Base-by-base conservation (phyloP, 1,140 invertebrate species). In the Pygmarrhopalites habei region DNA sequence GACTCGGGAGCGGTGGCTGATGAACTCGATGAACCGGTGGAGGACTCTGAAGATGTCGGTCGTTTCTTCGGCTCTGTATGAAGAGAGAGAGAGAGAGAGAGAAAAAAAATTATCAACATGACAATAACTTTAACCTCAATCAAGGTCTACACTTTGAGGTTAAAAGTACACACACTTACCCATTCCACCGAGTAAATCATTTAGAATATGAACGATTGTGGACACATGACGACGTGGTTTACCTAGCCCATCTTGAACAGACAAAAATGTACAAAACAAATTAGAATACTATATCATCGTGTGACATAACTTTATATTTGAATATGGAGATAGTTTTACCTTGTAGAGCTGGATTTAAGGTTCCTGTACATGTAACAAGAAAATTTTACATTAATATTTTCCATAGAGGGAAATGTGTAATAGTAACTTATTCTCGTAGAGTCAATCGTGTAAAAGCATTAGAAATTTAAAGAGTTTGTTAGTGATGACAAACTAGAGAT, bases 121-220 rank as follows among this genome's bases (percentile, higher is more conserved):
- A 14, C 15, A 30, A 12, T 53, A 23, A 23, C 28, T 53, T 53
- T 12, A 4, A 53, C 7, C 17, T 39, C 35, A 7, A 39, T 39
- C 17, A 10, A 7, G 7, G 35, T 10, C 17, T 39, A 39, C 17
- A 39, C 35, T n/a, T n/a, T n/a, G n/a, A n/a, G n/a, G n/a, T n/a
- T n/a, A n/a, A n/a, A n/a, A n/a, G n/a, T n/a, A n/a, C n/a, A n/a
- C n/a, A n/a, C n/a, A 32, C 2, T 43, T 51, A 51, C 56, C 58
- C 57, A 53, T 55, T 41, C 66, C 66, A 14, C 63, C 68, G 5
- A 96, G 78, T 65, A 96, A 80, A 77, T 95, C 93, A 77, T 95
- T 95, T 25, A 95, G 78, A 75, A 96, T 95, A 75, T 95, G 92
- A 61, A 95, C 92, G 57, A 96, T 94, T 17, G 93, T 96, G 53